phyloP scores from a whole-genome alignment of 2,888 invertebrate genomes.

The Zootermopsis nevadensis region DNA sequence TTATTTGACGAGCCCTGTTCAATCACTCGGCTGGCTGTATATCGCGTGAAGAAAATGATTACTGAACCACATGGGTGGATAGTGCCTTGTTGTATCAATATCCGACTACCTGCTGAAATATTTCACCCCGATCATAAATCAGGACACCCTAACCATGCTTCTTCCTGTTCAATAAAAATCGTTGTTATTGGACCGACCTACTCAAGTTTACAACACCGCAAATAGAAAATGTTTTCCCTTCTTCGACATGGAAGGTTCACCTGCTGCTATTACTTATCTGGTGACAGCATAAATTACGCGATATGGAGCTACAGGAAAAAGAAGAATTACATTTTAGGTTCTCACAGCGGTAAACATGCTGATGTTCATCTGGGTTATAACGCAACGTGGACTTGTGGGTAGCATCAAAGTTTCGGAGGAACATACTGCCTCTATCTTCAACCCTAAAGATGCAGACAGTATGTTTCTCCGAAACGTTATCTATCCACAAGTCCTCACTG shows the following conservation, averaged over 20 bases:
- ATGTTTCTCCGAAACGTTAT: no score
- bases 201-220: not conserved
- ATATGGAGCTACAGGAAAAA: no score
- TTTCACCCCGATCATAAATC: not conserved
- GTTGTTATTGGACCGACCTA: not conserved
- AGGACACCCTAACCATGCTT: not conserved
- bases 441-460: no score
- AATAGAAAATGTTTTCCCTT: not conserved
- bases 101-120: not conserved
- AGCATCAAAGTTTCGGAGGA: no score
- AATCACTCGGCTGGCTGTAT: not conserved
- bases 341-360: no score
- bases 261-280: no score
- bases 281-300: no score
- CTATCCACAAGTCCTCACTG: no score
- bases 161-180: not conserved
- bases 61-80: not conserved
- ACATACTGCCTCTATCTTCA: no score
- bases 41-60: slow-evolving; percentile 3
- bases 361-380: no score
- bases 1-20: not conserved
- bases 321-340: no score
- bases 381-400: no score
- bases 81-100: not conserved
- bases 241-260: not conserved